phyloP scores from a whole-genome alignment of 1,140 invertebrate genomes.

The Pogonomyrmex barbatus region DNA sequence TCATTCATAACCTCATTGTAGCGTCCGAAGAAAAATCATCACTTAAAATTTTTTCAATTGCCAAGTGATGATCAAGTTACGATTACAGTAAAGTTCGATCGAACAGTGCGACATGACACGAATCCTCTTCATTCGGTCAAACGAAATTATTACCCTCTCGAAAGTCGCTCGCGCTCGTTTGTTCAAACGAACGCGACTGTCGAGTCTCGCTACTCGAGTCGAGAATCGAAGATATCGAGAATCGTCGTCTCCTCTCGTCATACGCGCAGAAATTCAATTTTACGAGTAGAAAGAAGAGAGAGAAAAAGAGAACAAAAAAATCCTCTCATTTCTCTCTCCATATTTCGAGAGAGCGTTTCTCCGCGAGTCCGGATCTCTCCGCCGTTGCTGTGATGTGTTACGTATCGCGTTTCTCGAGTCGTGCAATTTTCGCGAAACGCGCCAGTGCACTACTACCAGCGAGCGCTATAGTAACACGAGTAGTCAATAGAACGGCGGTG shows the following conservation, averaged over 20 bases:
- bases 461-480: neutral
- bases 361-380: neutral
- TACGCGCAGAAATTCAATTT: neutral
- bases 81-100: neutral
- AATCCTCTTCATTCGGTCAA: neutral
- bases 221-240: neutral
- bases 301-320: no score
- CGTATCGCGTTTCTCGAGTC: neutral
- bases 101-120: no score
- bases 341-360: neutral
- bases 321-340: neutral
- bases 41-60: neutral
- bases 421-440: slow-evolving; percentile 1
- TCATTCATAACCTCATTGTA: neutral
- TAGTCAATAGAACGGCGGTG: slow-evolving; percentile 7
- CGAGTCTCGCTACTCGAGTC: slow-evolving; percentile 9
- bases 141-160: neutral
- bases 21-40: neutral
- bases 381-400: neutral
- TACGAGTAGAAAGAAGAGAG: neutral
- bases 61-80: neutral
- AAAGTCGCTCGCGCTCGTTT: neutral
- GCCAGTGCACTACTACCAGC: neutral
- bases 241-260: neutral
- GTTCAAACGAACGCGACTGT: neutral